phyloP scores from a whole-genome alignment of 2,888 invertebrate genomes.

The Chymomyza amoena region DNA sequence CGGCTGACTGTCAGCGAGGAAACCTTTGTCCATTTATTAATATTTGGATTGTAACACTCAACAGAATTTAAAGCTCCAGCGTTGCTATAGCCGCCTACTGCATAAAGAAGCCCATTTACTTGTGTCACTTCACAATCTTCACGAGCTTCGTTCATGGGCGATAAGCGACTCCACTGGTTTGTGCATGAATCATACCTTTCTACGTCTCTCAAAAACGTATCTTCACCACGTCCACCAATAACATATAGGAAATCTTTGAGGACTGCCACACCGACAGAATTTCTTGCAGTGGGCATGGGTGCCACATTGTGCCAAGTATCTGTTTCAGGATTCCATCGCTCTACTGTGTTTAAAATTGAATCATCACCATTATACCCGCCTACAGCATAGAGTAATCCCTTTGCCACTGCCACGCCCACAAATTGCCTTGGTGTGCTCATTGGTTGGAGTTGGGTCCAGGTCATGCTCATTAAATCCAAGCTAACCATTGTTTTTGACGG shows the following conservation, averaged over 20 bases:
- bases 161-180: constrained; percentile 88
- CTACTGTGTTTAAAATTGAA: no score
- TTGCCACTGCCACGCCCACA: no score
- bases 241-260: constrained; percentile 91
- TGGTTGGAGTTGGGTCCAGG: no score
- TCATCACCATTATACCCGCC: no score
- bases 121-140: constrained; percentile 95
- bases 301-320: constrained; percentile 94
- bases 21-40: no score
- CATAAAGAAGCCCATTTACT: constrained; percentile 92
- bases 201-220: constrained; percentile 81
- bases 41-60: no score
- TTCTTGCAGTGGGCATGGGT: constrained; percentile 91
- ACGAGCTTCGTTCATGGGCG: constrained; percentile 91
- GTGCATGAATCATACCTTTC: constrained; percentile 90
- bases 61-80: no score
- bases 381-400: no score
- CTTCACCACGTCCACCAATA: constrained; percentile 90
- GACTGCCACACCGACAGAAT: constrained; percentile 93
- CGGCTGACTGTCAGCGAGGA: no score
- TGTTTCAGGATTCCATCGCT: constrained; percentile 82
- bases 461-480: no score
- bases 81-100: constrained; percentile 88
- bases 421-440: no score
- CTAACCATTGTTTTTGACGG: no score